These are phyloP conservation scores for Myotis brandtii DNA, from an alignment of 2,113 vertebrate species.

Conservation along the genomic window DNA sequence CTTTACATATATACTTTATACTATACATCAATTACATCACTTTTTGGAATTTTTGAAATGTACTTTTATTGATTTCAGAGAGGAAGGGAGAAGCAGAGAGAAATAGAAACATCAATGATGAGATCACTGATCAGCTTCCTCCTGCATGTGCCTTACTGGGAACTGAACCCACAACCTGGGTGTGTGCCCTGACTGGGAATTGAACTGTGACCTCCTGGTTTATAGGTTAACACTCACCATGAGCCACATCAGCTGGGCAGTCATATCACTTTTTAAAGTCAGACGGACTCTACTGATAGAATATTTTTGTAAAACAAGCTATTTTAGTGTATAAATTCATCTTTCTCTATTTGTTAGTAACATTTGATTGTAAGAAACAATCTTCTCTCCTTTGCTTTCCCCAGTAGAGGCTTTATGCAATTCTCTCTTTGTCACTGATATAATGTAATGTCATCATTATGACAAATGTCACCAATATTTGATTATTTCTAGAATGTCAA, in stretches of 20 bases:
- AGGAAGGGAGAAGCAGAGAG: no score
- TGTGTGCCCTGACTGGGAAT: no score
- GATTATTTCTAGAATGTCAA: background rate
- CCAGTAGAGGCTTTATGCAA: background rate
- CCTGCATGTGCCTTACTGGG: no score
- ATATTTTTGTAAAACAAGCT: background rate
- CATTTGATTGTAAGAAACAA: background rate
- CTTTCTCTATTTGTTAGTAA: background rate
- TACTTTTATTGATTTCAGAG: no score
- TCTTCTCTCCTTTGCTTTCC: background rate
- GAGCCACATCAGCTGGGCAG: background rate
- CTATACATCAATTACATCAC: background rate
- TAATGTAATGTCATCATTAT: constrained; percentile 39
- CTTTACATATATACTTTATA: background rate
- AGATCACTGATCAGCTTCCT: no score
- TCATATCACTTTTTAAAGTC: background rate
- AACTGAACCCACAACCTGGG: no score
- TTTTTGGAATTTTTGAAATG: background rate
- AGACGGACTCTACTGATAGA: background rate
- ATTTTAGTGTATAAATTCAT: constrained; percentile 12
- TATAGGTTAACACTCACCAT: no score
- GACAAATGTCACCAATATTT: constrained; percentile 14
- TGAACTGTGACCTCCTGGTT: no score
- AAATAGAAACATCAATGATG: no score
- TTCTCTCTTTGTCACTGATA: background rate